These are phyloP conservation scores for Hemistola chrysoprasaria DNA, from an alignment of 2,888 invertebrate species.

Conservation along the genomic window DNA sequence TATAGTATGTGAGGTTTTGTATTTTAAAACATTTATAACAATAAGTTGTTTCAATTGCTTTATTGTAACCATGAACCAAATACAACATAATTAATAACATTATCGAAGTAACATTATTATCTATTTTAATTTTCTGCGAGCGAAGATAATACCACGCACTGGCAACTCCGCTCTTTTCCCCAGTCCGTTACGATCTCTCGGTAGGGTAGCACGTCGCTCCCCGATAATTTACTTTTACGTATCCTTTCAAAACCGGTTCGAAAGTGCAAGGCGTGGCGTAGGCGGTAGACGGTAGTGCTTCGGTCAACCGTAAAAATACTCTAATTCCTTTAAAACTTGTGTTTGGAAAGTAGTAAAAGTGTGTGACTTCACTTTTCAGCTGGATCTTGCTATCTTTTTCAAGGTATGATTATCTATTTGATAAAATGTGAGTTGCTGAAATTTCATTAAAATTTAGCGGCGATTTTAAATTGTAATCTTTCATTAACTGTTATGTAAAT, in stretches of 20 bases:
- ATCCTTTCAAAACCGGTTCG: conserved; percentile 68
- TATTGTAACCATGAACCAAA: too few relatives aligned
- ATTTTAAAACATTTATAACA: too few relatives aligned
- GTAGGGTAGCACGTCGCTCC: conserved; percentile 40
- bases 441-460: too few relatives aligned
- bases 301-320: conserved; percentile 64
- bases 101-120: too few relatives aligned
- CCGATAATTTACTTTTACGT: conserved; percentile 66
- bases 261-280: conserved; percentile 77
- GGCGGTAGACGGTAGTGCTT: conserved; percentile 55
- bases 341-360: conserved; percentile 31
- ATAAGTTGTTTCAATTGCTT: too few relatives aligned
- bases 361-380: conserved; percentile 19
- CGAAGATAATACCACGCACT: conserved; percentile 13
- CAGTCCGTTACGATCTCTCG: conserved; percentile 52
- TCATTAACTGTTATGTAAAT: too few relatives aligned
- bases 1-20: too few relatives aligned
- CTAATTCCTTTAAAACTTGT: conserved; percentile 35
- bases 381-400: conserved; percentile 30
- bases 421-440: too few relatives aligned
- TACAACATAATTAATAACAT: too few relatives aligned
- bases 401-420: conserved; percentile 37
- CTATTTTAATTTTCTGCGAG: too few relatives aligned
- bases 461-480: too few relatives aligned
- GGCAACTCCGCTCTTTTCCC: conserved; percentile 57